phyloP scores from a whole-genome alignment of 2,113 vertebrate genomes.

The sheep (Ovis aries) region ARS-UI_Ramb_v3.0 NC_056054.1:203484001-203484500 shows the following conservation, averaged over 20 bases:
- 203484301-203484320: not conserved
- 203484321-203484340: not conserved
- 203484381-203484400: not conserved
- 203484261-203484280: not conserved
- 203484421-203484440: not conserved
- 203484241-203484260: not conserved
- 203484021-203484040: not conserved
- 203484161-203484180: not conserved
- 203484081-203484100: not conserved
- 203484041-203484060: not conserved
- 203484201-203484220: not conserved
- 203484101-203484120: not conserved
- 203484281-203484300: not conserved
- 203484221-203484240: not conserved
- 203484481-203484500: not conserved
- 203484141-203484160: not conserved
- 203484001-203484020: not conserved
- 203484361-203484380: not conserved
- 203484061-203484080: not conserved
- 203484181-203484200: not conserved
- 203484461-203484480: not conserved
- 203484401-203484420: not conserved
- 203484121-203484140: not conserved
- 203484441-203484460: not conserved
- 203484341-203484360: not conserved